These are phyloP conservation scores for Apostichopus leukothele DNA, from an alignment of 53 echinoderm and acorn worm genomes.

Conservation along the genomic window DNA sequence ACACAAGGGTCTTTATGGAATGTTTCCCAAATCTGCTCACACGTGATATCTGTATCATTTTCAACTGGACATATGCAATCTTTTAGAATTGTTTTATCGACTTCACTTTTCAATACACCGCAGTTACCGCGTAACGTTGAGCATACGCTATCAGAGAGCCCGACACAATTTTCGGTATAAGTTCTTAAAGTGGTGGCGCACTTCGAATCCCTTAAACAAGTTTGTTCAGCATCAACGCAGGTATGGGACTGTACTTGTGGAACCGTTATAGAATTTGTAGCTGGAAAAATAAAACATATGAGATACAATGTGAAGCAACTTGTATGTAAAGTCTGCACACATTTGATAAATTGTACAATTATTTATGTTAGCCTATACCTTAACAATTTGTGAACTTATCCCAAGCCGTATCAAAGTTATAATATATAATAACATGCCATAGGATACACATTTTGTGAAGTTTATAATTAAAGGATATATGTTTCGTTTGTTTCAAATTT, in stretches of 20 bases:
- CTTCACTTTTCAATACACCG: not conserved
- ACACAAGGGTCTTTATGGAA: not conserved
- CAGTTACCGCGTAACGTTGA: not conserved
- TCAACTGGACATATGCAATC: slow-evolving; percentile 2
- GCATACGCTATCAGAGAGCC: not conserved
- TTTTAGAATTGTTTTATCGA: not conserved
- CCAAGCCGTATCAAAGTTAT: too few relatives aligned
- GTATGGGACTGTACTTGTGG: not conserved
- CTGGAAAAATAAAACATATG: too few relatives aligned
- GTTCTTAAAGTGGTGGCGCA: not conserved
- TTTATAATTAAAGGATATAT: too few relatives aligned
- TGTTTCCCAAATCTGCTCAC: not conserved
- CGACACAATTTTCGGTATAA: not conserved
- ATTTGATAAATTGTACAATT: too few relatives aligned
- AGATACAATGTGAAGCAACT: too few relatives aligned
- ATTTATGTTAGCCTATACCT: too few relatives aligned
- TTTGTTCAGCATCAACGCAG: not conserved
- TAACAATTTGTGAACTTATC: too few relatives aligned
- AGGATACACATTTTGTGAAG: too few relatives aligned
- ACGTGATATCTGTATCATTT: not conserved
- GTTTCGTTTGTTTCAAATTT: too few relatives aligned
- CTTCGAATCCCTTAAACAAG: not conserved
- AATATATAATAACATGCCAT: too few relatives aligned
- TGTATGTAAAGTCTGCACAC: too few relatives aligned
- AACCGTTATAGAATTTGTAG: too few relatives aligned